Evolutionary conservation across 2,888 invertebrate species (phyloP), one percentile per base, ranked within the genome.

Genomic region (Tenthredo notha): DNA sequence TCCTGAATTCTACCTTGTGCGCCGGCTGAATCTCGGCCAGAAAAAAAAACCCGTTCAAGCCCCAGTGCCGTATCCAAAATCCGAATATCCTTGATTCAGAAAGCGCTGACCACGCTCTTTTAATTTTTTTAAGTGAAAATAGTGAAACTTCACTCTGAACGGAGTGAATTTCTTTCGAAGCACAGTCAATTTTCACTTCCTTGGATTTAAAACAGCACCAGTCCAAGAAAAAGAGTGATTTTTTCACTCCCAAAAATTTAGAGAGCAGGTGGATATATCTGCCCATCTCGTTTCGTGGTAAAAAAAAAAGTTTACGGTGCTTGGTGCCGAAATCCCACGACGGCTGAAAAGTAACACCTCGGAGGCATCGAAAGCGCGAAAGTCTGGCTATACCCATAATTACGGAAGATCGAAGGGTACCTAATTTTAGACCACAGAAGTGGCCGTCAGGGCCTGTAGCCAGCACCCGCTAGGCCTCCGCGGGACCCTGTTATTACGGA

Each of bases 331-430:
- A 77, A 47, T 77, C 50, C n/a, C 77, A 77, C 33, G 50, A 61
- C 61, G 61, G n/a, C 21, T 65, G 80, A 80, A 80, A 80, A 80
- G 37, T 80, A 80, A 80, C 80, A 80, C 80, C 61, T 80, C 43
- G 80, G 6, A 80, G 58, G 54, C 58, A 74, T 61, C 74, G 54
- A 74, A 40, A 61, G 80, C 80, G 80, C 61, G 61, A 65, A 65
- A 40, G 80, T 65, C 43, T 15, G 50, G 3, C 74, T 21, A 84
- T 74, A 84, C 74, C 84, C 40, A 40, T 84, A 58, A 84, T 84
- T 84, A 84, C 21, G 65, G 21, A 29, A 33, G 67, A 83, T 67
- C 82, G 67, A 47, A 67, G 82, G 67, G 58, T 61, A 77, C 75
- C 37, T 61, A 67, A 83, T 83, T 67, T 83, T 29, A 65, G 82